Evolutionary conservation across 2,888 invertebrate genomes (phyloP).

Genomic region (Hirtodrosophila histrioides): DNA sequence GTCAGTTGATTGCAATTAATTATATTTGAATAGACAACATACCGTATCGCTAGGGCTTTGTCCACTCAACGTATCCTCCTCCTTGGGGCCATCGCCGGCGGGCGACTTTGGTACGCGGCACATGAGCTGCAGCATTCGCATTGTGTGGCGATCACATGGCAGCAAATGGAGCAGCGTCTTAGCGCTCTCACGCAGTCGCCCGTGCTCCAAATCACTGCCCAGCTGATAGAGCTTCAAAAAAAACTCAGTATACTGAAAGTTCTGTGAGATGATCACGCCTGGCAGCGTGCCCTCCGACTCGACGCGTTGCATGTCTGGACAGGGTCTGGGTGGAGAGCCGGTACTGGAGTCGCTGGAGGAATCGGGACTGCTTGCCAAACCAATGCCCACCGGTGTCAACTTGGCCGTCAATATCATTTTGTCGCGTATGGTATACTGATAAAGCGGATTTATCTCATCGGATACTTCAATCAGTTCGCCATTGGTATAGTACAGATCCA

Average conservation of each 20-base stretch:
- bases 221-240: slow-evolving; percentile 94
- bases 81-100: slow-evolving; percentile 45
- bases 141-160: slow-evolving; percentile 85
- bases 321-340: slow-evolving; percentile 94
- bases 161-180: slow-evolving; percentile 82
- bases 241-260: slow-evolving; percentile 91
- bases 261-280: slow-evolving; percentile 95
- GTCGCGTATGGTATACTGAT: slow-evolving; percentile 89
- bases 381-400: slow-evolving; percentile 89
- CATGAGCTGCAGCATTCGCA: slow-evolving; percentile 83
- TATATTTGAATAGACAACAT: neutral
- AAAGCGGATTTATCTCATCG: slow-evolving; percentile 94
- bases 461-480: slow-evolving; percentile 94
- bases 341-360: slow-evolving; percentile 97
- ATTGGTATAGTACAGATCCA: slow-evolving; percentile 93
- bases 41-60: slow-evolving; percentile 63
- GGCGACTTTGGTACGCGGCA: slow-evolving; percentile 75
- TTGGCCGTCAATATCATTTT: slow-evolving; percentile 93
- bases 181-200: slow-evolving; percentile 91
- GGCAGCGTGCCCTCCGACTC: slow-evolving; percentile 96
- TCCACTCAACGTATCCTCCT: slow-evolving; percentile 48
- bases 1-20: neutral
- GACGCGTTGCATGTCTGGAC: slow-evolving; percentile 89
- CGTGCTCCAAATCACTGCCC: slow-evolving; percentile 92
- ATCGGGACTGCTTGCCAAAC: slow-evolving; percentile 92